Percentiles rank a stretch among this genome's conserved stretches.
Conservation (phyloP, 2,888 invertebrate species). For the Tetramorium bicarinatum region DNA sequence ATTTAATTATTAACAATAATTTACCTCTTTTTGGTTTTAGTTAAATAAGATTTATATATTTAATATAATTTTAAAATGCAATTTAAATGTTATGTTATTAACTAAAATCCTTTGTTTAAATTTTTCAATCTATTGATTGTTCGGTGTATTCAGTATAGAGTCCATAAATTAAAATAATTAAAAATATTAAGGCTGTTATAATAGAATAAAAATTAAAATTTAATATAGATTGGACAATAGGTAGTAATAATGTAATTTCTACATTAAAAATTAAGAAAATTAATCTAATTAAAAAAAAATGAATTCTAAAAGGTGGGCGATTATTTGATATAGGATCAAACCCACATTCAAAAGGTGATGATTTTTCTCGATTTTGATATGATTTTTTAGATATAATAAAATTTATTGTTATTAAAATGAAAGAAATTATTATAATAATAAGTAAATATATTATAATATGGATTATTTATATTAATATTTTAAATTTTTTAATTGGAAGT, state of each 20-base stretch:
- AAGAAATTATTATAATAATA: slow-evolving; percentile 81
- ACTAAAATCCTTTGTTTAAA: too few relatives aligned
- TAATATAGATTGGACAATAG: background rate
- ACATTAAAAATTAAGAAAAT: slow-evolving; percentile 92
- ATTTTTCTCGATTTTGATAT: slow-evolving; percentile 89
- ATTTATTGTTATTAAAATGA: slow-evolving; percentile 84
- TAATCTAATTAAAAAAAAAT: slow-evolving; percentile 87
- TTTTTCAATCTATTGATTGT: too few relatives aligned
- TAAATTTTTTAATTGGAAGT: slow-evolving; percentile 91
- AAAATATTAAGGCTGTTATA: slow-evolving; percentile 86
- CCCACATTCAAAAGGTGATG: slow-evolving; percentile 89
- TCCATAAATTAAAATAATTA: slow-evolving; percentile 82
- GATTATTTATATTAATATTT: slow-evolving; percentile 87
- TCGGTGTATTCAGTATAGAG: too few relatives aligned
- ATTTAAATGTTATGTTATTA: too few relatives aligned
- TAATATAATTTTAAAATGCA: too few relatives aligned
- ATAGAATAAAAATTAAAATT: background rate
- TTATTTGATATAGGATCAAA: slow-evolving; percentile 88
- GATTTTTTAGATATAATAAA: slow-evolving; percentile 88
- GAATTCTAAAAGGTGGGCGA: slow-evolving; percentile 86
- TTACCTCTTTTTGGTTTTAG: too few relatives aligned
- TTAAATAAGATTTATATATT: too few relatives aligned
- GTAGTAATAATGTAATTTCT: slow-evolving; percentile 89
- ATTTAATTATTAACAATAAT: too few relatives aligned
- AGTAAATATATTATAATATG: slow-evolving; percentile 84